Evolutionary conservation across 2,113 vertebrate genomes (phyloP).

Genomic region (Thunnus thynnus): DNA sequence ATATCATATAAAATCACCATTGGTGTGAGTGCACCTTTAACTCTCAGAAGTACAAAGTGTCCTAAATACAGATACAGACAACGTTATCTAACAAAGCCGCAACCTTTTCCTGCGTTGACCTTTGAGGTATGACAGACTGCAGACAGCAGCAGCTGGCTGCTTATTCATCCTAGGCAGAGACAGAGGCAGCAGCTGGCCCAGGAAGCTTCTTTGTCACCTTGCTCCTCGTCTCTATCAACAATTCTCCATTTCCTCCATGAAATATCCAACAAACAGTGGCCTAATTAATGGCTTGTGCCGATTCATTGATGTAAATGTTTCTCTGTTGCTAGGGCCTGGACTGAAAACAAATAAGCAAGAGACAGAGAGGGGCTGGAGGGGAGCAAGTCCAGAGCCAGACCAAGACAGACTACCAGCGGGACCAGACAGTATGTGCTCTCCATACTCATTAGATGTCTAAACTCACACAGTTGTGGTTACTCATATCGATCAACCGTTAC

Average conservation of each 20-base stretch:
- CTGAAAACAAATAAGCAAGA: slow-evolving; percentile 61
- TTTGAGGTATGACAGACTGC: slow-evolving; percentile 38
- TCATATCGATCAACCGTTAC: slow-evolving; percentile 10
- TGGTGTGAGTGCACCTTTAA: background rate
- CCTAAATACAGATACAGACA: slow-evolving; percentile 12
- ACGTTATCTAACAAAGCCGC: background rate
- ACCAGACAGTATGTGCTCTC: slow-evolving; percentile 2
- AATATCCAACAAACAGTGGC: slow-evolving; percentile 71
- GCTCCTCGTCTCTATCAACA: slow-evolving; percentile 70
- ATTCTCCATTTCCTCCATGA: slow-evolving; percentile 71
- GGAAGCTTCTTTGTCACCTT: slow-evolving; percentile 50
- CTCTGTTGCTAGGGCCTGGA: slow-evolving; percentile 73
- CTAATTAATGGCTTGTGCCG: slow-evolving; percentile 66
- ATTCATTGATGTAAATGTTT: slow-evolving; percentile 76
- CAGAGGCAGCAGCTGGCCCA: slow-evolving; percentile 58
- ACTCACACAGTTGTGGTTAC: slow-evolving; percentile 36
- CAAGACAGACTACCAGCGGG: slow-evolving; percentile 29
- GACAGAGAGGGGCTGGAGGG: slow-evolving; percentile 28
- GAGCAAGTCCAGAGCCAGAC: slow-evolving; percentile 34
- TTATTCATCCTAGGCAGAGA: slow-evolving; percentile 27
- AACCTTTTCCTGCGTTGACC: slow-evolving; percentile 22
- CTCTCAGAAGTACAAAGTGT: slow-evolving; percentile 7
- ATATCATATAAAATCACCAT: background rate
- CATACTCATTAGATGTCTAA: background rate
- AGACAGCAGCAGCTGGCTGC: slow-evolving; percentile 45